Percentiles rank a stretch among this genome's conserved stretches.
These are phyloP conservation scores for Aurelia aurita DNA, from an alignment of 30 jellyfish, hydroid and myxozoan genomes.

Conservation along the genomic window DNA sequence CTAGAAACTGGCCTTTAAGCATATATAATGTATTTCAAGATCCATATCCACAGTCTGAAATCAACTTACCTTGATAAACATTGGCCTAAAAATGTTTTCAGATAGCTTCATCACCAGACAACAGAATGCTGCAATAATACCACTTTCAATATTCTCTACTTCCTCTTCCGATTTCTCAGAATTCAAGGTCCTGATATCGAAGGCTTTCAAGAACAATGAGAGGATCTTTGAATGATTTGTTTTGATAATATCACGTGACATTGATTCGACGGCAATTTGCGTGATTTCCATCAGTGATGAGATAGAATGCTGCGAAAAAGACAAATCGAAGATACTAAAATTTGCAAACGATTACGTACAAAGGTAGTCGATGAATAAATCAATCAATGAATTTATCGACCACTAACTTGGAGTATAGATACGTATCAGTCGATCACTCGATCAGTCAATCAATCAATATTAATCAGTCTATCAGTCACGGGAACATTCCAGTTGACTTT, in stretches of 20 bases:
- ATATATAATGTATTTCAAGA: not conserved
- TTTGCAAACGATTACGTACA: too few relatives aligned
- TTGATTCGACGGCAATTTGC: constrained; percentile 31
- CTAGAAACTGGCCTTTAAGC: too few relatives aligned
- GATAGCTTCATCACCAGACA: constrained; percentile 74
- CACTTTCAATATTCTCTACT: constrained; percentile 15
- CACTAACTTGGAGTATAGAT: too few relatives aligned
- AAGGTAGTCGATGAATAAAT: too few relatives aligned
- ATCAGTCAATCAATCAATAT: too few relatives aligned
- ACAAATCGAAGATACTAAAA: too few relatives aligned
- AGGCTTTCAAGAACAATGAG: constrained; percentile 62
- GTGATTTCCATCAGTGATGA: constrained; percentile 53
- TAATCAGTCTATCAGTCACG: too few relatives aligned
- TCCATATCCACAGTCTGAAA: not conserved
- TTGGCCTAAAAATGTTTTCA: constrained; percentile 88
- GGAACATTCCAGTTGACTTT: too few relatives aligned
- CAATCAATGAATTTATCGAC: too few relatives aligned
- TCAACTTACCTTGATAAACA: constrained; percentile 80
- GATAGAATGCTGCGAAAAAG: constrained; percentile 37
- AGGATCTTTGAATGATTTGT: constrained; percentile 46
- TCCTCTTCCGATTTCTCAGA: constrained; percentile 48
- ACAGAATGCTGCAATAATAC: constrained; percentile 73
- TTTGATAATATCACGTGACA: constrained; percentile 67
- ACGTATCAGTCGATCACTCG: too few relatives aligned
- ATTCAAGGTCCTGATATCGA: constrained; percentile 45